phyloP scores from a whole-genome alignment of 2,888 invertebrate species.

The Belgica antarctica region DNA sequence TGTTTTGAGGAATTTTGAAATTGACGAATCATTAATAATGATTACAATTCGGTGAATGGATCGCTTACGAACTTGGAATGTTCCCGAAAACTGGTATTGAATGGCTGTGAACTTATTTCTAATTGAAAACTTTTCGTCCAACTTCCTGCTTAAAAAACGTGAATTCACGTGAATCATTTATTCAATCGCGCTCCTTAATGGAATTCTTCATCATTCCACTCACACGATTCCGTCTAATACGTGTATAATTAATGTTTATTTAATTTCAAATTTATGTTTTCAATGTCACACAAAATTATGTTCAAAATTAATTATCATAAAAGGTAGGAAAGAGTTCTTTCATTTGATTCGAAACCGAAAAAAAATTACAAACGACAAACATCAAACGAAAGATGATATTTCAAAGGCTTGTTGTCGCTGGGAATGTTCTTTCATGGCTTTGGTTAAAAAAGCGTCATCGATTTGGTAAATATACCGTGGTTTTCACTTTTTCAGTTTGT shows the following conservation, averaged over 20 bases:
- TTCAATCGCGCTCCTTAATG: background rate
- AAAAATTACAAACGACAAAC: background rate
- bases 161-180: background rate
- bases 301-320: background rate
- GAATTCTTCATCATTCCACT: background rate
- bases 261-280: background rate
- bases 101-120: constrained; percentile 23
- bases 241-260: background rate
- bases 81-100: constrained; percentile 26
- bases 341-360: background rate
- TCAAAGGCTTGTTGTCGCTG: too few species aligned
- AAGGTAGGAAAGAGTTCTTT: too few species aligned
- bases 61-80: background rate
- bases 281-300: background rate
- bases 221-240: background rate
- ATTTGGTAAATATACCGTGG: too few species aligned
- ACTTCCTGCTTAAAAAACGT: background rate
- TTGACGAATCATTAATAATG: constrained; percentile 39
- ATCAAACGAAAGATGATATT: background rate
- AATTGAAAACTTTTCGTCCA: constrained; percentile 22
- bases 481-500: too few species aligned
- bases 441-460: too few species aligned
- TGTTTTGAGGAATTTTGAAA: background rate
- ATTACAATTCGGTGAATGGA: constrained; percentile 34
- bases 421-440: too few species aligned